A percentile compares a stretch with the other conserved stretches of the same genome.
Conservation (phyloP, 2,888 invertebrate species). For the Lochmaea crataegi region DNA sequence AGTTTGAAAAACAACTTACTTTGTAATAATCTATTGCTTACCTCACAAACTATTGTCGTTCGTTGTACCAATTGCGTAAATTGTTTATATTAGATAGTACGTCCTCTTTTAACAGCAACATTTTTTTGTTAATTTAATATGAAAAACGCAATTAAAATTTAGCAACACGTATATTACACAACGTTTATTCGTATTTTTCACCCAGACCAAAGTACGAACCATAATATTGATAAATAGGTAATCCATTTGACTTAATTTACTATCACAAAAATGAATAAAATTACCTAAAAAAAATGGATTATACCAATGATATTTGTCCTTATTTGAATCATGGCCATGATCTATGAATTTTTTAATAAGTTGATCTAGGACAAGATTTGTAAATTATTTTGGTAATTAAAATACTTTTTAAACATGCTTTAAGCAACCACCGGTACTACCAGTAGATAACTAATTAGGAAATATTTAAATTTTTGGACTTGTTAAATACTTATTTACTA, state of each 20-base stretch:
- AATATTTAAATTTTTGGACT: too few relatives aligned
- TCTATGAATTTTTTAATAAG: background rate
- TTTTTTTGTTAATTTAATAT: background rate
- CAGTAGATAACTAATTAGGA: too few relatives aligned
- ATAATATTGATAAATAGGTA: background rate
- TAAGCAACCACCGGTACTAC: too few relatives aligned
- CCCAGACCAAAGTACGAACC: background rate
- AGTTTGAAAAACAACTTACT: too few relatives aligned
- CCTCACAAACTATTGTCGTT: background rate
- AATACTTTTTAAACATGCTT: too few relatives aligned
- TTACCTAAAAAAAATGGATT: background rate
- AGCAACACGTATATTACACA: background rate
- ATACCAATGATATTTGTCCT: background rate
- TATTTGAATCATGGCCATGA: background rate
- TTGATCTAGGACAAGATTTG: slow-evolving; percentile 5
- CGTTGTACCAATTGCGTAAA: background rate
- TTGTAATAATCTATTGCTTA: too few relatives aligned
- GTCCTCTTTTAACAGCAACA: background rate
- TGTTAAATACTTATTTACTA: too few relatives aligned
- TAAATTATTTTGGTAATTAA: background rate
- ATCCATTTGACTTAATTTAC: background rate
- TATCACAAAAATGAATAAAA: background rate
- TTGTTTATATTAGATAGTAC: background rate
- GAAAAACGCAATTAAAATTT: background rate
- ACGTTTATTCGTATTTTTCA: background rate